These are phyloP conservation scores for Sarcophaga rosellei DNA, from an alignment of 2,888 invertebrate genomes.

Conservation along the genomic window DNA sequence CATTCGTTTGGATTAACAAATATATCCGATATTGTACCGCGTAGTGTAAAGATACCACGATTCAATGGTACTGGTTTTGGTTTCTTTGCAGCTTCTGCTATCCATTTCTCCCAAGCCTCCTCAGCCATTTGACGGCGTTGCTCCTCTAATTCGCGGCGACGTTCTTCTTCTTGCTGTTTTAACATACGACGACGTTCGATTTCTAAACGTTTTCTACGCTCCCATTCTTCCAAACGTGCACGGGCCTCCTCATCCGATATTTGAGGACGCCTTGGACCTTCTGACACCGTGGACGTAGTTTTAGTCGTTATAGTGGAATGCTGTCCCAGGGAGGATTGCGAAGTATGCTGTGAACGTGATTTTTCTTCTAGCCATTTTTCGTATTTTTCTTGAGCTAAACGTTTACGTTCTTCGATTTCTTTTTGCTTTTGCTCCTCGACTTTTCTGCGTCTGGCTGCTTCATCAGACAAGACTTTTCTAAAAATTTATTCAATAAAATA, in stretches of 20 bases:
- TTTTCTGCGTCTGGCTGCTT: constrained; percentile 69
- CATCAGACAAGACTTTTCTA: constrained; percentile 71
- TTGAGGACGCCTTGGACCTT: constrained; percentile 58
- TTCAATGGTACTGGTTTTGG: constrained; percentile 80
- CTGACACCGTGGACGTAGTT: constrained; percentile 19
- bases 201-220: constrained; percentile 71
- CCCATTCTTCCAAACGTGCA: constrained; percentile 72
- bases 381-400: constrained; percentile 73
- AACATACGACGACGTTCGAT: constrained; percentile 72
- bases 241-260: constrained; percentile 62
- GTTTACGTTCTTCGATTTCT: constrained; percentile 72
- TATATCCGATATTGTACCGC: constrained; percentile 77
- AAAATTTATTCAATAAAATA: not conserved
- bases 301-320: constrained; percentile 16
- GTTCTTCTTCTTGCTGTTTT: constrained; percentile 69
- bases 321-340: constrained; percentile 41
- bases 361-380: constrained; percentile 76
- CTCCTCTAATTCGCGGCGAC: constrained; percentile 66
- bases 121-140: constrained; percentile 72
- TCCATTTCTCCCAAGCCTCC: constrained; percentile 77
- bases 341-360: constrained; percentile 59
- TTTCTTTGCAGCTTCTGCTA: constrained; percentile 75
- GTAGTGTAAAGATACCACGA: constrained; percentile 78
- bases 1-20: constrained; percentile 79
- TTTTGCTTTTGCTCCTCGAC: constrained; percentile 69